phyloP scores from a whole-genome alignment of 2,888 invertebrate species.

The Tholera decimalis region DNA sequence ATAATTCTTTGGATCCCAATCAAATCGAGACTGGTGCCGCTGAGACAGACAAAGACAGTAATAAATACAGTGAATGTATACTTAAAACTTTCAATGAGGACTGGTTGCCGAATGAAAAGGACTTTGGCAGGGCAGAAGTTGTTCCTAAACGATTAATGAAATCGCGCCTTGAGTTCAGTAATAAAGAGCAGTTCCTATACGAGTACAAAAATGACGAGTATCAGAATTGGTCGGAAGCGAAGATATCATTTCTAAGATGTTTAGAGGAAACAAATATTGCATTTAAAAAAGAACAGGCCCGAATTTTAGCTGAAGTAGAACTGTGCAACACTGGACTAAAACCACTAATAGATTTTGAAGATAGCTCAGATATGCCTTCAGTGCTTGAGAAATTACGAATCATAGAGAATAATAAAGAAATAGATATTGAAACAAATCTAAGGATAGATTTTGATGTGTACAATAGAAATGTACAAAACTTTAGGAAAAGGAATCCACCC shows the following conservation, averaged over 20 bases:
- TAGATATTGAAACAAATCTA: constrained; percentile 67
- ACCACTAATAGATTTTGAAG: constrained; percentile 77
- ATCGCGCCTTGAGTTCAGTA: constrained; percentile 66
- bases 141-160: constrained; percentile 63
- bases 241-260: constrained; percentile 77
- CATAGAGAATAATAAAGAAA: constrained; percentile 71
- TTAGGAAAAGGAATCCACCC: constrained; percentile 82
- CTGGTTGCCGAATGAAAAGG: constrained; percentile 79
- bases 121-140: constrained; percentile 83
- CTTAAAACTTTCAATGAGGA: constrained; percentile 68
- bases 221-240: constrained; percentile 81
- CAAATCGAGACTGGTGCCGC: constrained; percentile 15
- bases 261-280: constrained; percentile 74
- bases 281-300: constrained; percentile 64
- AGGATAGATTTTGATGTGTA: constrained; percentile 86
- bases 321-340: constrained; percentile 63
- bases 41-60: constrained; percentile 14
- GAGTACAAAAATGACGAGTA: constrained; percentile 76
- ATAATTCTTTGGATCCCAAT: not conserved
- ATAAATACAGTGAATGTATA: constrained; percentile 62
- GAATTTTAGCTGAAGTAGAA: constrained; percentile 43
- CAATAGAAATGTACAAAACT: constrained; percentile 83
- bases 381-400: constrained; percentile 82
- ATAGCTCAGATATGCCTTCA: constrained; percentile 75
- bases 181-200: constrained; percentile 75